phyloP scores from a whole-genome alignment of 2,113 vertebrate genomes.

The Taurulus bubalis region DNA sequence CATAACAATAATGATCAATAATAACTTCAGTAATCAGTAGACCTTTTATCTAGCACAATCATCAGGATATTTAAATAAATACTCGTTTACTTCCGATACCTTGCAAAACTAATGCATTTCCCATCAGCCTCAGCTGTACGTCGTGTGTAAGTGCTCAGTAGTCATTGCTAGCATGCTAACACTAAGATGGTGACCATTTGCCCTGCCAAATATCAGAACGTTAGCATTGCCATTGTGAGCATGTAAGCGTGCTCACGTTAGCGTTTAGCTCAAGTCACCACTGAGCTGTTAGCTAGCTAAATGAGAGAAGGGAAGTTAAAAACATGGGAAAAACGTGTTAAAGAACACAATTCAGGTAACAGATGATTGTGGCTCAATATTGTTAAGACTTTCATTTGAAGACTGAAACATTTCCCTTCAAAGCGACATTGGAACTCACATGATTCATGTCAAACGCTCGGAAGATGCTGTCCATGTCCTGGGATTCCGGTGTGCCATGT shows the following conservation, averaged over 20 bases:
- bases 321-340: not conserved
- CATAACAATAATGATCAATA: not conserved
- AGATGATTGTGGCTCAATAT: not conserved
- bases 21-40: not conserved
- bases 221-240: too few relatives aligned
- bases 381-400: not conserved
- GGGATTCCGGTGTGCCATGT: conserved; percentile 41
- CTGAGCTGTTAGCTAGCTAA: too few relatives aligned
- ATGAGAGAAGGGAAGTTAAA: too few relatives aligned
- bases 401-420: not conserved
- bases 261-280: too few relatives aligned
- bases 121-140: not conserved
- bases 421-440: conserved; percentile 47
- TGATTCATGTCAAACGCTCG: conserved; percentile 69
- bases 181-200: too few relatives aligned
- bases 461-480: conserved; percentile 70
- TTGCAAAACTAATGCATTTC: not conserved
- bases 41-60: not conserved
- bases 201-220: not conserved
- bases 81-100: not conserved
- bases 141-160: not conserved
- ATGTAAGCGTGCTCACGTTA: too few relatives aligned
- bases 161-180: not conserved
- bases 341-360: not conserved
- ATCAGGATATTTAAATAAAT: too few relatives aligned